Conservation (phyloP, 2,888 invertebrate species). For the Epistrophe grossulariae region DNA sequence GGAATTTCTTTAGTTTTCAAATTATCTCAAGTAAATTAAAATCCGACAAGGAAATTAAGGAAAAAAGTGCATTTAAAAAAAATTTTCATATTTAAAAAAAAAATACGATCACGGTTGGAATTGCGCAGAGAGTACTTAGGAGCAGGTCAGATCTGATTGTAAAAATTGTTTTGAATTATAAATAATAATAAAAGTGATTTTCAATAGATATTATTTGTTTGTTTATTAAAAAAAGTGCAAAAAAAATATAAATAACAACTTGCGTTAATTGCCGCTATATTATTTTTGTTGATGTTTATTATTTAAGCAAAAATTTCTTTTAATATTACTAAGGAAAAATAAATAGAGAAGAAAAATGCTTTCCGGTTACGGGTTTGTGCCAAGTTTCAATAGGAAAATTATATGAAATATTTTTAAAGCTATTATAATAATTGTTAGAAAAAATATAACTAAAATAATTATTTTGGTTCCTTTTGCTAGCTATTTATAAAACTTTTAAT, state of each 20-base stretch:
- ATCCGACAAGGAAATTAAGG: conserved; percentile 45
- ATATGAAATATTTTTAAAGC: conserved; percentile 38
- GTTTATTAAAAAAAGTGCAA: conserved; percentile 71
- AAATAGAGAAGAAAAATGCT: conserved; percentile 53
- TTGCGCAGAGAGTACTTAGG: conserved; percentile 75
- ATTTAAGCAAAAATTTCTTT: conserved; percentile 7
- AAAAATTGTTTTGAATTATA: conserved; percentile 17
- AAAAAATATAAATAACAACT: conserved; percentile 12
- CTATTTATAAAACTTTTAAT: conserved; percentile 48
- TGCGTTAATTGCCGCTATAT: conserved; percentile 6
- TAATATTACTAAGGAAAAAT: conserved; percentile 1
- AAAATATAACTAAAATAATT: conserved; percentile 20
- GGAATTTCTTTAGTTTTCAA: conserved; percentile 13
- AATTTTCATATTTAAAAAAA: not conserved
- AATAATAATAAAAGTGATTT: conserved; percentile 37
- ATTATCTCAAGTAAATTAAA: conserved; percentile 26
- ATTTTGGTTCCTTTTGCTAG: conserved; percentile 57
- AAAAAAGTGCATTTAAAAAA: conserved; percentile 53
- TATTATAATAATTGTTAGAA: conserved; percentile 3
- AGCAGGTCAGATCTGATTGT: conserved; percentile 74
- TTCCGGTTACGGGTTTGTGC: conserved; percentile 61
- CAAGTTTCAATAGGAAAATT: conserved; percentile 45
- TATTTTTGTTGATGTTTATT: not conserved
- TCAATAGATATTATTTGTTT: conserved; percentile 80
- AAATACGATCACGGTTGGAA: conserved; percentile 61